Conservation (phyloP, 2,113 vertebrate genomes). For the Physeter macrocephalus region DNA sequence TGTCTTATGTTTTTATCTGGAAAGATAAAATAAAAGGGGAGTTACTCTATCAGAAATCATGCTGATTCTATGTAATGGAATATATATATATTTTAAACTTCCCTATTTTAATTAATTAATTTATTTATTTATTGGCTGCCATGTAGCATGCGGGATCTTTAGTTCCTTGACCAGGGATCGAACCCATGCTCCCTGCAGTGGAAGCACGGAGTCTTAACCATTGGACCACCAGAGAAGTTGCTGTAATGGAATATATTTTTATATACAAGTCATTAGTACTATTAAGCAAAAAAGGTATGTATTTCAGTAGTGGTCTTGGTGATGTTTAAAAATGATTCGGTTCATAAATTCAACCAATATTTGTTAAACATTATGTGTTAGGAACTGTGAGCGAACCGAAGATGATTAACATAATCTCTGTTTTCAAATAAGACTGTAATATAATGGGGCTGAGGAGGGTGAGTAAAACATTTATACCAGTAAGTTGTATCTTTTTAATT, state of each 20-base stretch:
- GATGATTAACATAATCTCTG: not conserved
- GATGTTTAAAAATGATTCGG: not conserved
- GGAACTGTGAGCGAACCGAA: not conserved
- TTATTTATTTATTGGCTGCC: not conserved
- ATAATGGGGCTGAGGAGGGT: not conserved
- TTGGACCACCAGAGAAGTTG: not conserved
- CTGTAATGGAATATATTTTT: not conserved
- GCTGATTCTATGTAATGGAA: not conserved
- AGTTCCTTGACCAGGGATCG: not conserved
- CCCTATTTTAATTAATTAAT: not conserved
- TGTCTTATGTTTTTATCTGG: not conserved
- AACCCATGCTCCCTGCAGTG: not conserved
- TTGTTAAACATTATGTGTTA: not conserved
- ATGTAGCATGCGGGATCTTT: not conserved
- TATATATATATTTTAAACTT: not conserved
- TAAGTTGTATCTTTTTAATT: not conserved
- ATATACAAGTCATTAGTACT: not conserved
- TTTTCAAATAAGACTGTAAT: not conserved
- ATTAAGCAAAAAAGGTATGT: not conserved
- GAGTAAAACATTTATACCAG: not conserved
- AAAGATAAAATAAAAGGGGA: slow-evolving; percentile 13
- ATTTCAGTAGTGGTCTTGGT: not conserved
- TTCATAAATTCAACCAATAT: not conserved
- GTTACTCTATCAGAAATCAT: not conserved
- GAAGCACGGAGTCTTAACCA: not conserved